Percentiles rank a stretch among this genome's conserved stretches.
Conservation (phyloP, 1,140 invertebrate genomes). For the Procambarus clarkii region DNA sequence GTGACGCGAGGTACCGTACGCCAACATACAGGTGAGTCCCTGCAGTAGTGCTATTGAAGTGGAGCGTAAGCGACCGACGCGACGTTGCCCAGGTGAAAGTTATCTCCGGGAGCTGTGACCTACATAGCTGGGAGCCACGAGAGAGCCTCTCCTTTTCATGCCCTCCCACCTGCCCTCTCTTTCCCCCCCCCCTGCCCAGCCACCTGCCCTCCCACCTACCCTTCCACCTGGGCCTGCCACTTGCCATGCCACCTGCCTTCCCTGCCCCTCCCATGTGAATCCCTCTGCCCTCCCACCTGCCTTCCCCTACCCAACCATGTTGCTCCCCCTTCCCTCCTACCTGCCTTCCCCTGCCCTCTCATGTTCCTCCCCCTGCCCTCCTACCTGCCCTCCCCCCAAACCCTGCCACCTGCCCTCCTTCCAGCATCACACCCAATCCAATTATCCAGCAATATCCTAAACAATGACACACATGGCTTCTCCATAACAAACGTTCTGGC, state of each 20-base stretch:
- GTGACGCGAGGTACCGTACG: too few species aligned
- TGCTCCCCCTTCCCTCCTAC: too few species aligned
- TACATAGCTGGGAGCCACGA: not conserved
- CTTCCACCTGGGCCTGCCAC: too few species aligned
- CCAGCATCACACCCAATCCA: not conserved
- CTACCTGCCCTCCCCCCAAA: not conserved
- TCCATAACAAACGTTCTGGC: too few species aligned
- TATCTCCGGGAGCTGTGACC: slow-evolving; percentile 20
- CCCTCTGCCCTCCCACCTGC: not conserved
- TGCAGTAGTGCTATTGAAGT: not conserved
- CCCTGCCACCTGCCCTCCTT: not conserved
- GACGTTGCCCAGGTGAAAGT: slow-evolving; percentile 10
- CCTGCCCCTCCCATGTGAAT: not conserved
- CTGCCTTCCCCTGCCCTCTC: too few species aligned
- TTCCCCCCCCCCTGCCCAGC: too few species aligned
- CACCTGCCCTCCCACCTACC: too few species aligned
- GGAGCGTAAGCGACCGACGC: not conserved
- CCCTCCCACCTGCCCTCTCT: too few species aligned
- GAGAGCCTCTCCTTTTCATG: not conserved
- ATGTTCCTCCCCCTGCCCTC: not conserved
- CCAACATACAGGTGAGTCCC: too few species aligned
- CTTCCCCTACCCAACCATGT: not conserved
- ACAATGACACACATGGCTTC: too few species aligned
- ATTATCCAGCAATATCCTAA: too few species aligned
- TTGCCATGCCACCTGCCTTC: not conserved